Base-by-base conservation (phyloP, 2,888 invertebrate genomes). In the Phortica okadai region DNA sequence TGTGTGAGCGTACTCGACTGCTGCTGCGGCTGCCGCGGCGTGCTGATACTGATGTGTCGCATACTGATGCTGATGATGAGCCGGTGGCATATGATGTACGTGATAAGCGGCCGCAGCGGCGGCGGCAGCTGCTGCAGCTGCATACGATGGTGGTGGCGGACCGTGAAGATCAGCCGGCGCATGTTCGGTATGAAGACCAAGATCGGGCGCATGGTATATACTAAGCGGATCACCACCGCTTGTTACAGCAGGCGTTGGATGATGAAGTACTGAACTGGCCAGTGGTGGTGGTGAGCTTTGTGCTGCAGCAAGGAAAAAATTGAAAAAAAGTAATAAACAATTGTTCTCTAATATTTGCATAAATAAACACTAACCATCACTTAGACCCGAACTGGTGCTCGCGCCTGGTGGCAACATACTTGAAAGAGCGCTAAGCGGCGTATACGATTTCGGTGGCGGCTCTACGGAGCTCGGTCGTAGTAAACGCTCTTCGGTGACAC, bases 361-460 rank as follows among this genome's bases (percentile, higher is more conserved):
- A 42, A 33, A 42, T 59, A 16, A 2, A 59, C 25, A 82, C 86
- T 88, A 74, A 87, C 87, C 84, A 42, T 88, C 87, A 25, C 85
- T 84, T 10, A 83, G 76, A 10, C 72, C 81, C 0, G 88, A 86
- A 54, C 84, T 77, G 91, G 93, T 82, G 92, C 93, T 83, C 85
- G 95, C 94, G 41, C 93, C 95, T 0, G 95, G 95, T n/a, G 97
- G 97, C 91, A 96, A 94, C 97, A 97, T 97, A 84, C 95, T 96
- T 56, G 96, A 96, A 82, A 97, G 92, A 16, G 97, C 97, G 76
- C 95, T 94, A 81, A 97, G 93, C 6, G 97, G 97, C 66, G 97
- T 96, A 91, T 97, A 97, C 16, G 96, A 94, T 89, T 95, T 94
- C 86, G 92, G 82, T 86, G 92, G 82, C 89, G 92, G 82, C 80